Percentiles rank a stretch among this genome's conserved stretches.
Evolutionary conservation across 1,140 invertebrate species (phyloP).

Genomic region (Drosophila setifemur): DNA sequence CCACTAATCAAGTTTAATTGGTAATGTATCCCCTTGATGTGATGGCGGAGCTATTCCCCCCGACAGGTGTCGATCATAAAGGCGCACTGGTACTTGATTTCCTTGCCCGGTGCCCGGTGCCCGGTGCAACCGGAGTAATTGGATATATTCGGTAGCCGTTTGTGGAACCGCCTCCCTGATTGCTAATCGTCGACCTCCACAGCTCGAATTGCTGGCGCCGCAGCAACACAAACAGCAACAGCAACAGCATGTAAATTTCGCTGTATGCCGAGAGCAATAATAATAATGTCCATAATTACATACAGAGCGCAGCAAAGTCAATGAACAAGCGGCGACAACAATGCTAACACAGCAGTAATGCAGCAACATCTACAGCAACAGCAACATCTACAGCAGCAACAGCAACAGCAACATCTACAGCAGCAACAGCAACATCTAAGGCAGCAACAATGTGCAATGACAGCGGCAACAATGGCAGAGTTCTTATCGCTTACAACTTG

Average conservation of each 20-base stretch:
- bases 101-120: background rate
- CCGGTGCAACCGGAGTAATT: conserved; percentile 12
- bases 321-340: conserved; percentile 55
- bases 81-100: conserved; percentile 11
- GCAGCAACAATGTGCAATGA: conserved; percentile 5
- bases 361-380: conserved; percentile 32
- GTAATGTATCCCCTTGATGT: background rate
- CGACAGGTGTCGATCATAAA: conserved; percentile 36
- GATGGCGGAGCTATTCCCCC: background rate
- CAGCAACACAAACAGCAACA: conserved; percentile 7
- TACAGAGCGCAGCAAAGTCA: conserved; percentile 51
- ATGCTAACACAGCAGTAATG: conserved; percentile 30
- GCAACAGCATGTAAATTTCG: conserved; percentile 42
- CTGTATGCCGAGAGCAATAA: conserved; percentile 41
- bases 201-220: conserved; percentile 31
- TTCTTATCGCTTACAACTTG: conserved; percentile 78
- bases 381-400: no score
- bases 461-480: conserved; percentile 33
- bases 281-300: conserved; percentile 69
- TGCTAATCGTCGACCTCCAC: conserved; percentile 42
- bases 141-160: conserved; percentile 59
- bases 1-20: conserved; percentile 22
- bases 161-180: conserved; percentile 43
- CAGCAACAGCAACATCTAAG: conserved; percentile 19
- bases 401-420: conserved; percentile 20